A percentile compares a stretch with the other conserved stretches of the same genome.
These are phyloP conservation scores for Anguilla anguilla DNA, from an alignment of 2,797 vertebrate species.

Conservation along the genomic window DNA sequence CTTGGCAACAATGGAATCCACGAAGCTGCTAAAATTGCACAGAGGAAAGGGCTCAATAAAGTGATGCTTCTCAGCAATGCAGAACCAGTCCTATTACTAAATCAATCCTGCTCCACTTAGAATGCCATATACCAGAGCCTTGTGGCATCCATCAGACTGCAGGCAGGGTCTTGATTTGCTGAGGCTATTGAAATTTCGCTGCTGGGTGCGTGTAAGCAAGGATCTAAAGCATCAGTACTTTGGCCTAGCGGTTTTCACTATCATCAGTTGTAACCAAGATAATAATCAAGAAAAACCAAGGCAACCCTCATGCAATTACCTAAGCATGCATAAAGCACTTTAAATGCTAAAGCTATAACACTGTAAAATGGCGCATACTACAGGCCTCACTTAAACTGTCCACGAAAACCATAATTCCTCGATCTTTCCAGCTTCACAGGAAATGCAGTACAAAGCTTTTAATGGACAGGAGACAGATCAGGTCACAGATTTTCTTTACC, in stretches of 20 bases:
- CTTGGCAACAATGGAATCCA: constrained; percentile 10
- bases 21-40: not conserved
- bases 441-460: not conserved
- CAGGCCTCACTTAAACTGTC: not conserved
- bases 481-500: too few species aligned
- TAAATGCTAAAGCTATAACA: not conserved
- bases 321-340: not conserved
- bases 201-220: not conserved
- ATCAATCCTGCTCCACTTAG: constrained; percentile 3
- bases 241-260: not conserved
- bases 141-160: not conserved
- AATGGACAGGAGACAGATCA: too few species aligned
- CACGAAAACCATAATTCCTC: not conserved
- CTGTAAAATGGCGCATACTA: not conserved
- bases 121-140: constrained; percentile 1
- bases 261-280: not conserved
- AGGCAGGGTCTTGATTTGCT: not conserved
- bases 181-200: not conserved
- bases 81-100: not conserved
- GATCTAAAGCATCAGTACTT: not conserved
- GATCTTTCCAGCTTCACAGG: not conserved
- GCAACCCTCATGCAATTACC: not conserved
- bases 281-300: not conserved
- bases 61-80: not conserved
- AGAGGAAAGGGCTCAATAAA: not conserved